phyloP scores from a whole-genome alignment of 2,797 vertebrate genomes.

The Hippocampus kuda region DNA sequence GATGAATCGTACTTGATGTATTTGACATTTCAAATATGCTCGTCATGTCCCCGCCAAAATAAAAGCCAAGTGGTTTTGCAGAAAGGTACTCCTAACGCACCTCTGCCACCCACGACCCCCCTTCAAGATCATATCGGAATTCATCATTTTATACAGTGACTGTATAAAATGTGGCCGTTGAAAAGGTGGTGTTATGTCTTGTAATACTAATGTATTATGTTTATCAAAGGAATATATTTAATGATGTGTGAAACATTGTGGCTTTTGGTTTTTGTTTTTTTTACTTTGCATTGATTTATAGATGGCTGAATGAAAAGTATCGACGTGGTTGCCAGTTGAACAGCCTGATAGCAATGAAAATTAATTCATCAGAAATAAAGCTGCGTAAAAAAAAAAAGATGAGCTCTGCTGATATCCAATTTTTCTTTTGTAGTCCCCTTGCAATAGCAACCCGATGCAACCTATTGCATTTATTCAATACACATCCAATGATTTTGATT shows the following conservation, averaged over 20 bases:
- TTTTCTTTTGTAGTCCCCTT: not conserved
- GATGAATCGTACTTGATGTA: constrained; percentile 31
- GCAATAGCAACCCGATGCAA: not conserved
- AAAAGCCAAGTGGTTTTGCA: constrained; percentile 22
- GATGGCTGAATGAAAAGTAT: constrained; percentile 70
- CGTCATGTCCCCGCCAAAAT: constrained; percentile 22
- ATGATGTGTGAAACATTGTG: constrained; percentile 86
- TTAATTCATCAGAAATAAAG: constrained; percentile 86
- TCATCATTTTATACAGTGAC: constrained; percentile 72
- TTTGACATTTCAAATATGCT: constrained; percentile 6
- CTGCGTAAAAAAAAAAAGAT: constrained; percentile 55
- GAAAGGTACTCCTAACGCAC: constrained; percentile 40
- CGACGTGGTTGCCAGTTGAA: constrained; percentile 75
- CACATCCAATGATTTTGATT: not conserved
- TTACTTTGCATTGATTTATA: constrained; percentile 58
- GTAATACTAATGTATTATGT: constrained; percentile 99
- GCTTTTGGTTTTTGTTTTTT: constrained; percentile 64
- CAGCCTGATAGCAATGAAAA: constrained; percentile 76
- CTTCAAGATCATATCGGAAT: constrained; percentile 37
- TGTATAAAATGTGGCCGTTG: constrained; percentile 79
- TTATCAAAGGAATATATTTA: constrained; percentile 99
- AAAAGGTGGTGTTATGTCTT: constrained; percentile 81
- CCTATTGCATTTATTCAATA: not conserved
- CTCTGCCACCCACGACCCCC: constrained; percentile 10
- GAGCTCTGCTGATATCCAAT: constrained; percentile 5